Percentiles rank a stretch among this genome's conserved stretches.
These are phyloP conservation scores for Leucophenga maculata DNA, from an alignment of 2,888 invertebrate genomes.

Conservation along the genomic window DNA sequence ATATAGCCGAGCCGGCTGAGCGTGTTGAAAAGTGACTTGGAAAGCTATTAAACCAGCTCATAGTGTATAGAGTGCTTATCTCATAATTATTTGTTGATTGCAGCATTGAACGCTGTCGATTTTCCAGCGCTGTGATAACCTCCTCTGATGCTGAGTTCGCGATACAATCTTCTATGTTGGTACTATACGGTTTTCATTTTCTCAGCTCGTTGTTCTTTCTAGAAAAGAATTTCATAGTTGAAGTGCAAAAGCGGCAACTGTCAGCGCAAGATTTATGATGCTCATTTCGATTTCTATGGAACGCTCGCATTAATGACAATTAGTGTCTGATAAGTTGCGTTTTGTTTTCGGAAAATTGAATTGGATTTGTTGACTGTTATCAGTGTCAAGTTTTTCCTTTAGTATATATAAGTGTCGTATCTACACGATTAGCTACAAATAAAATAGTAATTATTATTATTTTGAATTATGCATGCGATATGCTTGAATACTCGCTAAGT, in stretches of 20 bases:
- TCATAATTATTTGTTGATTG: constrained; percentile 22
- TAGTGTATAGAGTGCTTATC: constrained; percentile 3
- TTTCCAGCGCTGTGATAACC: constrained; percentile 14
- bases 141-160: neutral
- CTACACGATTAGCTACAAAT: no score
- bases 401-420: no score
- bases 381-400: constrained; percentile 45
- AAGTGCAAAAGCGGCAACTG: constrained; percentile 8
- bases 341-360: constrained; percentile 44
- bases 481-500: neutral
- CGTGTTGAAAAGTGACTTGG: constrained; percentile 7
- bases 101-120: constrained; percentile 10
- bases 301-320: constrained; percentile 48
- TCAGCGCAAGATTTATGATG: constrained; percentile 15
- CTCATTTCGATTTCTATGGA: neutral
- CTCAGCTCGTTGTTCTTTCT: neutral
- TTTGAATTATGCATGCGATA: neutral
- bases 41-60: neutral
- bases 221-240: neutral
- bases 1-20: no score
- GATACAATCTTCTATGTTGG: neutral
- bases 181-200: constrained; percentile 13
- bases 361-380: constrained; percentile 56
- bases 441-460: constrained; percentile 1
- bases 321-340: constrained; percentile 52